Evolutionary conservation across 2,113 vertebrate genomes (phyloP).

Genomic region (Antigone vipio): DNA sequence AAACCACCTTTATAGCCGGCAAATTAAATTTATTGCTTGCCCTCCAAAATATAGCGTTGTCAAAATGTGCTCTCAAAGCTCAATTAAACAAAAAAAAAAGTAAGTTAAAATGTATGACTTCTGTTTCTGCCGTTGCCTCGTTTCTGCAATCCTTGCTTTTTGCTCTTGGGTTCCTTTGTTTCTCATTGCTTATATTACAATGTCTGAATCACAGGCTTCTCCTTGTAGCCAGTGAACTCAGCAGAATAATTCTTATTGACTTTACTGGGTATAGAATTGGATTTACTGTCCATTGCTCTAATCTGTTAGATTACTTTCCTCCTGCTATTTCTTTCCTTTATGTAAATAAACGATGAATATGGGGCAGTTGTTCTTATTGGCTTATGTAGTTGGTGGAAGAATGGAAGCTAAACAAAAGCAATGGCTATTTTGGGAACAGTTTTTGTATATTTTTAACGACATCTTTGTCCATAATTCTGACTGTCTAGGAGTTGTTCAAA

Average conservation of each 20-base stretch:
- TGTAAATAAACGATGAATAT: background rate
- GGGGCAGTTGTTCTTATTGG: background rate
- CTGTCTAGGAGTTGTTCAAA: background rate
- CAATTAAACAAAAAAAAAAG: background rate
- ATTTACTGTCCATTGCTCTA: constrained; percentile 45
- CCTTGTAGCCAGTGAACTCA: background rate
- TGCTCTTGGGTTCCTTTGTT: background rate
- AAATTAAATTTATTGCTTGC: background rate
- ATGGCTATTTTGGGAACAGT: background rate
- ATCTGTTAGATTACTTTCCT: constrained; percentile 37
- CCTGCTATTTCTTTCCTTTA: background rate
- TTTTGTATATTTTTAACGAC: background rate
- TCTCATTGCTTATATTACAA: background rate
- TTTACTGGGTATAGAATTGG: constrained; percentile 22
- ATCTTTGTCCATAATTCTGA: background rate
- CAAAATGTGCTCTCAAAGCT: background rate
- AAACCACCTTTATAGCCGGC: background rate
- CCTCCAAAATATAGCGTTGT: background rate
- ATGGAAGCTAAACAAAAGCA: background rate
- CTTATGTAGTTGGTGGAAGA: background rate
- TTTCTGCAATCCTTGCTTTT: background rate
- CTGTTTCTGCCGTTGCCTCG: background rate
- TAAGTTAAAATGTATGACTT: background rate
- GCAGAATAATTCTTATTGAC: constrained; percentile 33
- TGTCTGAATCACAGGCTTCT: background rate